Evolutionary conservation across 2,888 invertebrate genomes (phyloP), one percentile per base, ranked within the genome.

Genomic region (Philonicus albiceps): DNA sequence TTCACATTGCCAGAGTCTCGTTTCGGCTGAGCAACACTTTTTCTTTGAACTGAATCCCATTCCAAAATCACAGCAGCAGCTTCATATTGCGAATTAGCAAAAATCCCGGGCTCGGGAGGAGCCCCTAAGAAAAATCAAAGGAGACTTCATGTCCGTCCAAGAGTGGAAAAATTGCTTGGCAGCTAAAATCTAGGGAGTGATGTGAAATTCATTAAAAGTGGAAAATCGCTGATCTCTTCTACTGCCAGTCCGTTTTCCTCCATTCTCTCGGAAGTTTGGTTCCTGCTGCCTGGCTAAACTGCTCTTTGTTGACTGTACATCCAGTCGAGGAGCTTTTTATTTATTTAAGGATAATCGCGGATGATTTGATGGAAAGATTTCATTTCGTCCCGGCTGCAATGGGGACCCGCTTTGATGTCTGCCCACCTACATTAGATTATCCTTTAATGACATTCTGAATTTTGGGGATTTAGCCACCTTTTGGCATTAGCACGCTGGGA

Each of bases 311-410:
- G 31, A 75, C 31, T 75, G n/a, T 49, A n/a, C n/a, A 64, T 64
- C 64, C 64, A 27, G 11, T 27, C 64, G 27, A 22, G 22, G 64
- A 76, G 76, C 34, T 76, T 76, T 37, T 76, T 76, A 76, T 76
- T 34, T 76, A 76, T 40, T 76, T 76, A 40, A 76, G 76, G 37
- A 76, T 76, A 76, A 76, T 76, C 34, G 40, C 37, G 40, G 37
- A 37, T 76, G 40, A 76, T 76, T 76, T 76, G 76, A 76, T 40
- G 76, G 76, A 40, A 40, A 76, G 40, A 76, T 76, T 76, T 40
- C 34, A 40, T 76, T 76, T 27, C 40, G 22, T 34, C n/a, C 37
- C 11, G 19, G 27, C 40, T 76, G 22, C 76, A 76, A 40, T 13
- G 22, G 37, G 22, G 40, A 37, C 76, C 11, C 34, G 40, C 76